Conservation (phyloP, 2,888 invertebrate genomes). For the Acrobeloides nanus region DNA sequence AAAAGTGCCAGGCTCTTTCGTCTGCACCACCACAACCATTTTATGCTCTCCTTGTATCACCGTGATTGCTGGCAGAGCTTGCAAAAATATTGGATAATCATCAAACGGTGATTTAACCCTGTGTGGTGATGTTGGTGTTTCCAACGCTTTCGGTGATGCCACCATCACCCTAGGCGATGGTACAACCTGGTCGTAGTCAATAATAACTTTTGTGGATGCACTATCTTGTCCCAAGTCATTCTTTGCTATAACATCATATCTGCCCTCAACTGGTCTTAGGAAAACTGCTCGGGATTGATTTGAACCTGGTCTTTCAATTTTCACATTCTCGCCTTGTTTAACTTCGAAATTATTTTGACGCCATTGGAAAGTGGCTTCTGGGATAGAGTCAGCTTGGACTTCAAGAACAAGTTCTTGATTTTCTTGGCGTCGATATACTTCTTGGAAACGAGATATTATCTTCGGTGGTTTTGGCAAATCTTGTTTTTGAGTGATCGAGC, state of each 20-base stretch:
- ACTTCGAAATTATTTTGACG: conserved; percentile 45
- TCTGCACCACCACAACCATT: conserved; percentile 23
- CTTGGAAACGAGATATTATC: conserved; percentile 29
- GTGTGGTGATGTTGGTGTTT: too few relatives aligned
- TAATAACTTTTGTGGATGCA: conserved; percentile 35
- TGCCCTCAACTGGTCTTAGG: conserved; percentile 28
- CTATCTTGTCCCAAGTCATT: conserved; percentile 38
- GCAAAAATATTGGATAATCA: conserved; percentile 24
- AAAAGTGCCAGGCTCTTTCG: too few relatives aligned
- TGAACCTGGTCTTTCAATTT: conserved; percentile 20
- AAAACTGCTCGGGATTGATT: conserved; percentile 32
- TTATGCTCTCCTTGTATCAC: conserved; percentile 15
- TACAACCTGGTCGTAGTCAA: too few relatives aligned
- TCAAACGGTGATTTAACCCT: too few relatives aligned
- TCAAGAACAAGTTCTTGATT: conserved; percentile 28
- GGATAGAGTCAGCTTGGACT: conserved; percentile 38
- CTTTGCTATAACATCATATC: conserved; percentile 37
- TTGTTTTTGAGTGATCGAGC: neutral
- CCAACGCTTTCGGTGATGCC: too few relatives aligned
- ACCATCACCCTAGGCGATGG: too few relatives aligned
- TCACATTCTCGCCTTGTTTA: conserved; percentile 14
- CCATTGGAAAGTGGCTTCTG: conserved; percentile 46
- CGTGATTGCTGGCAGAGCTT: conserved; percentile 27
- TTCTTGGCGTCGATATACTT: conserved; percentile 21
- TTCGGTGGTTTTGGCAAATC: conserved; percentile 34